Evolutionary conservation across 2,113 vertebrate species (phyloP).

Genomic region (Crypturellus undulatus): DNA sequence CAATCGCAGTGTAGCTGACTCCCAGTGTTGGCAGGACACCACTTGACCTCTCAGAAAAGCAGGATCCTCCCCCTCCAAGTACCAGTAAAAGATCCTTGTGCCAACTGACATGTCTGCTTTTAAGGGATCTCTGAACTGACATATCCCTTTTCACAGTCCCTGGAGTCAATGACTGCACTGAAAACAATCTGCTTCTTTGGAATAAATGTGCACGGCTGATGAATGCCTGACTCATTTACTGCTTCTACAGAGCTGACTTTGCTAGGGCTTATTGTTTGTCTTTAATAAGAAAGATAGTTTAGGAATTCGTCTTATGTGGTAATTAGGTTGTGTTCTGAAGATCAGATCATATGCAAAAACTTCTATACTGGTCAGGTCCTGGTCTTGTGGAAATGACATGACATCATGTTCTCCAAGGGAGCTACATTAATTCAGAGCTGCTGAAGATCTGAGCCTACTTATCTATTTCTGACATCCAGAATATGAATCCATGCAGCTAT

Average conservation of each 20-base stretch:
- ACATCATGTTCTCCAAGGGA: neutral
- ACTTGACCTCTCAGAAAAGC: neutral
- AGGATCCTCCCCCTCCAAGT: neutral
- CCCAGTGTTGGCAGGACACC: neutral
- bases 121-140: neutral
- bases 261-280: neutral
- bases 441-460: neutral
- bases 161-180: neutral
- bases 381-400: neutral
- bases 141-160: neutral
- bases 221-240: neutral
- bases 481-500: neutral
- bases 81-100: neutral
- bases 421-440: neutral
- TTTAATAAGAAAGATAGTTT: neutral
- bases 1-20: neutral
- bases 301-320: neutral
- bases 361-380: neutral
- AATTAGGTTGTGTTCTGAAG: neutral
- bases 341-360: neutral
- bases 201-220: neutral
- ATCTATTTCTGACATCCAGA: neutral
- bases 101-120: neutral
- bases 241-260: neutral
- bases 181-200: neutral